Evolutionary conservation across 1,140 invertebrate genomes (phyloP), one percentile per base, ranked within the genome.

Genomic region (Bombus consobrinus): DNA sequence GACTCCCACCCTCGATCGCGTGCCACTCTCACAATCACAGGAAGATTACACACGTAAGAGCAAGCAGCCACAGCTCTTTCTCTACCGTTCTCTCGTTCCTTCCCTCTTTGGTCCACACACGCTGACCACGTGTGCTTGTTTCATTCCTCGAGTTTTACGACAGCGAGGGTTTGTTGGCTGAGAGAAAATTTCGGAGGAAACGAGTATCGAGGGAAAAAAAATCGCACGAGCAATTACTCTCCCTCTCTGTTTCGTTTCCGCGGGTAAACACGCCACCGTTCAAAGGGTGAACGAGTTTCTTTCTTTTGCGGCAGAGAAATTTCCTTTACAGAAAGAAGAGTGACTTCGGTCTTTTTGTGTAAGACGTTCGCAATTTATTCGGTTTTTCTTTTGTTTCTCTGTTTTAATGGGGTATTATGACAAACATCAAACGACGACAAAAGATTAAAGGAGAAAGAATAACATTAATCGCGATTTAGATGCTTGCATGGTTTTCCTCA

Each of bases 181-280:
- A n/a, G 59, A 78, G 81, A 81, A 83, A 79, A 90, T 85, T 90
- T 84, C 85, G 74, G 88, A 79, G 80, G 66, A 87, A 85, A 81
- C 66, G 72, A 71, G 76, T n/a, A 10, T 43, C 53, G 89, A 73
- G 79, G 71, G 76, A 3, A 85, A 90, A 89, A 87, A 90, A 90
- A 85, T 88, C 82, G 71, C 71, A 88, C 82, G 88, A 83, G 86
- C 89, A 88, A 90, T 90, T 90, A 88, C 88, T 78, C 81, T 74
- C 83, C 72, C 81, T 87, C 76, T 87, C 75, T 41, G 59, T 78
- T 71, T 69, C 73, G 72, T 76, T 86, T 84, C 75, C 66, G 81
- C 53, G 78, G 86, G 72, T 80, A 90, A 90, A 87, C 83, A 78
- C 74, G n/a, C 32, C 68, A 81, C 53, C 69, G 76, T 84, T 81